Base-by-base conservation (phyloP, 2,797 vertebrate species). In the Myoxocephalus aenaeus region DNA sequence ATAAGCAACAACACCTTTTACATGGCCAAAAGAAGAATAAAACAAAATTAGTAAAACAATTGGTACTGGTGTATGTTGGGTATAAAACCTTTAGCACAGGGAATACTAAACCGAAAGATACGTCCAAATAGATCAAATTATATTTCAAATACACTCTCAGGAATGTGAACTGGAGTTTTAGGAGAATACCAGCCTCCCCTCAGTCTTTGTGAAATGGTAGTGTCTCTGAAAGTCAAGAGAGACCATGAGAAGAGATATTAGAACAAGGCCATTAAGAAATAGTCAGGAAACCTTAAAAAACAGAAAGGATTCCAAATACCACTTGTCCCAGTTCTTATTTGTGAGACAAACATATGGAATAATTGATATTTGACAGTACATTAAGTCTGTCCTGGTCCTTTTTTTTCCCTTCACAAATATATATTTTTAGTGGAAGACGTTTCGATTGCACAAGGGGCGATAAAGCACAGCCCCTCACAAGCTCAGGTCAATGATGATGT, bases 401-500 rank as follows among this genome's bases (percentile, higher is more conserved):
- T 80, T 42, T 58, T 70, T 65, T 65, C 34, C 67, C 54, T 78
- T 88, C 72, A 79, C 68, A 88, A 87, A 93, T 91, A 64, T 63
- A 84, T 80, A 17, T 78, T 79, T 87, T 81, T 50, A 77, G 75
- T 85, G 91, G 84, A 93, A 91, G 90, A 93, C 84, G 11, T 85
- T 85, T 85, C 57, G 87, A 90, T 86, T 83, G 70, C 72, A 90
- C 82, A 68, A 68, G 68, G 79, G 70, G 66, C 75, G 56, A 65
- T 74, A 85, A 88, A 79, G 85, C 86, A 87, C 80, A 77, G 83
- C 86, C 87, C 77, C 85, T 95, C 88, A 94, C 90, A 96, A 96
- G 92, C 97, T 99, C 90, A 99, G 93, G 94, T 99, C 98, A 51
- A 99, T 96, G 81, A 95, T 92, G 65, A 98, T 93, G 78, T 99